Conservation (phyloP, 2,797 vertebrate genomes). For the Otus scops region DNA sequence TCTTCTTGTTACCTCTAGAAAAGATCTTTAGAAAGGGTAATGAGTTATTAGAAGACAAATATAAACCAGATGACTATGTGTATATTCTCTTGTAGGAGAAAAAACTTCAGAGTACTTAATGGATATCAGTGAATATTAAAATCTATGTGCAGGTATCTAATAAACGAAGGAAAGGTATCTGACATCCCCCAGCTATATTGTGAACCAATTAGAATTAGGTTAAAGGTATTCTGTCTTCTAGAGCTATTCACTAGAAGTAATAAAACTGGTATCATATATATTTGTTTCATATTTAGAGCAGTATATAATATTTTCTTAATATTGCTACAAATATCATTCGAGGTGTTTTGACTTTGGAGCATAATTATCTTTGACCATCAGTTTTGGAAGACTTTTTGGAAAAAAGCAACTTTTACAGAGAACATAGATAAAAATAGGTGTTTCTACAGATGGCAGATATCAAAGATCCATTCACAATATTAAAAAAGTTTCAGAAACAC, state of each 20-base stretch:
- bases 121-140: background rate
- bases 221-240: background rate
- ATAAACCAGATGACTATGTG: background rate
- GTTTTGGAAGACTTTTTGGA: background rate
- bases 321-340: background rate
- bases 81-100: background rate
- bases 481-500: constrained; percentile 12
- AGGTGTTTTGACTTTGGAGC: background rate
- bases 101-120: background rate
- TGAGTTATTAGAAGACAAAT: background rate
- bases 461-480: background rate
- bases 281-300: background rate
- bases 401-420: background rate
- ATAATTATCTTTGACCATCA: background rate
- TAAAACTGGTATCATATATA: background rate
- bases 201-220: background rate
- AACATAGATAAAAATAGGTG: background rate
- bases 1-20: background rate
- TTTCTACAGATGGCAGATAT: background rate
- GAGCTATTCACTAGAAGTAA: background rate
- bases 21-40: background rate
- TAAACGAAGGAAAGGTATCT: background rate
- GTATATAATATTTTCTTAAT: background rate
- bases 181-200: background rate
- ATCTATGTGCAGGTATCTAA: background rate